These are phyloP conservation scores for Calliopsis andreniformis DNA, from an alignment of 1,140 invertebrate genomes.

Conservation along the genomic window DNA sequence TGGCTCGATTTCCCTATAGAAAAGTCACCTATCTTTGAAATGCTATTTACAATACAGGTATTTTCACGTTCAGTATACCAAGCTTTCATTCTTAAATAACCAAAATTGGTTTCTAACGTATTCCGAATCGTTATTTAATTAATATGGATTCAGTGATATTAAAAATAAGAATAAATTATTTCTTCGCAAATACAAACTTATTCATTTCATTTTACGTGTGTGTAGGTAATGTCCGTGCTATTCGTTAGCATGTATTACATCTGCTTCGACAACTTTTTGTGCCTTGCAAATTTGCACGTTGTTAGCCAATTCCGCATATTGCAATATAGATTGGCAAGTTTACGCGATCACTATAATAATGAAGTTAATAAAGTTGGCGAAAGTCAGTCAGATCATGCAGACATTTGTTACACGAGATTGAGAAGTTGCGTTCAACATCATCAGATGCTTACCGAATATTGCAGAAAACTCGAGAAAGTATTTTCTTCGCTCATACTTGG, in stretches of 20 bases:
- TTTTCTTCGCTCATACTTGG: slow-evolving; percentile 46
- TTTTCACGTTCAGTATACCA: too few relatives aligned
- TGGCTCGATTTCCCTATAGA: slow-evolving; percentile 47
- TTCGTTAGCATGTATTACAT: slow-evolving; percentile 48
- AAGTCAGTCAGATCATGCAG: accelerated
- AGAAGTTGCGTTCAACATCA: slow-evolving; percentile 51
- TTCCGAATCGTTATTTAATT: too few relatives aligned
- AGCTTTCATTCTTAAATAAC: too few relatives aligned
- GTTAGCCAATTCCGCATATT: slow-evolving; percentile 60
- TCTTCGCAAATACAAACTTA: neutral
- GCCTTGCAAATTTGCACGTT: slow-evolving; percentile 46
- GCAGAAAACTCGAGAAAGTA: slow-evolving; percentile 46
- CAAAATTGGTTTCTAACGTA: too few relatives aligned
- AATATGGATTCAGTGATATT: neutral
- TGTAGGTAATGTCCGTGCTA: slow-evolving; percentile 27
- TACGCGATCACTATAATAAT: neutral
- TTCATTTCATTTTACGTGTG: neutral
- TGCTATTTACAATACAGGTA: slow-evolving; percentile 57
- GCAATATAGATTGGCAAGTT: slow-evolving; percentile 37
- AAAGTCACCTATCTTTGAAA: slow-evolving; percentile 56
- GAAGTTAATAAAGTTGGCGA: too few relatives aligned
- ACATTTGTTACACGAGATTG: slow-evolving; percentile 6
- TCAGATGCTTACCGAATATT: slow-evolving; percentile 46
- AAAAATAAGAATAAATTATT: neutral
- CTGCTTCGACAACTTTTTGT: slow-evolving; percentile 60